Percentiles rank a stretch among this genome's conserved stretches.
phyloP scores from a whole-genome alignment of 2,113 vertebrate genomes.

The Sminthopsis crassicaudata region DNA sequence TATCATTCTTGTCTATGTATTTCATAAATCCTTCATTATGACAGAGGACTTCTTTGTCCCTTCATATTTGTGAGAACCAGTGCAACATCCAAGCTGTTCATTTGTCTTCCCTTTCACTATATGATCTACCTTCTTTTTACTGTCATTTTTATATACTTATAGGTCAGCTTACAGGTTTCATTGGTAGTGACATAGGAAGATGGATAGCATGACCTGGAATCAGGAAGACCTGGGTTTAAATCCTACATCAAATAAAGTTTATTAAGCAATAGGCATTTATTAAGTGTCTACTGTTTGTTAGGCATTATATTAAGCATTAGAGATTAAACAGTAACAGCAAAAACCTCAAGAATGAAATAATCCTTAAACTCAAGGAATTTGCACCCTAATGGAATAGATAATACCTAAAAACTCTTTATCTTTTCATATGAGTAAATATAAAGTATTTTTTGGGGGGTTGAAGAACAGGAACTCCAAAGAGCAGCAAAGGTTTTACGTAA shows the following conservation, averaged over 20 bases:
- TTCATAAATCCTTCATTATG: no score
- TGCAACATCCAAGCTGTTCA: no score
- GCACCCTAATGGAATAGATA: background rate
- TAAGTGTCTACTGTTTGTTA: background rate
- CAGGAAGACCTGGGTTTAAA: background rate
- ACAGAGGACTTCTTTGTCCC: no score
- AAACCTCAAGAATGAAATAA: background rate
- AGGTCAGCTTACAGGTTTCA: background rate
- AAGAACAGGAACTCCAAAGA: background rate
- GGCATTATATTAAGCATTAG: background rate
- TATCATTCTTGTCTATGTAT: no score
- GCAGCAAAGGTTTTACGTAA: background rate
- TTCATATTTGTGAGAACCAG: no score
- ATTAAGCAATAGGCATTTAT: background rate
- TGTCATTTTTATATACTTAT: no score
- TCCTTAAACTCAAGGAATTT: background rate
- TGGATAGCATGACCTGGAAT: background rate
- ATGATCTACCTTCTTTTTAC: no score
- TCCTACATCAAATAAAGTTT: background rate
- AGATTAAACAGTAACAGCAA: background rate
- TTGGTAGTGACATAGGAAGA: background rate
- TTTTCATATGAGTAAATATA: background rate
- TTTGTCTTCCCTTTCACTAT: no score
- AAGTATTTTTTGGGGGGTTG: background rate
- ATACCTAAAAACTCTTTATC: background rate